A percentile compares a stretch with the other conserved stretches of the same genome.
Evolutionary conservation across 1,140 invertebrate genomes (phyloP).

Genomic region (Ptiloglossa arizonensis): DNA sequence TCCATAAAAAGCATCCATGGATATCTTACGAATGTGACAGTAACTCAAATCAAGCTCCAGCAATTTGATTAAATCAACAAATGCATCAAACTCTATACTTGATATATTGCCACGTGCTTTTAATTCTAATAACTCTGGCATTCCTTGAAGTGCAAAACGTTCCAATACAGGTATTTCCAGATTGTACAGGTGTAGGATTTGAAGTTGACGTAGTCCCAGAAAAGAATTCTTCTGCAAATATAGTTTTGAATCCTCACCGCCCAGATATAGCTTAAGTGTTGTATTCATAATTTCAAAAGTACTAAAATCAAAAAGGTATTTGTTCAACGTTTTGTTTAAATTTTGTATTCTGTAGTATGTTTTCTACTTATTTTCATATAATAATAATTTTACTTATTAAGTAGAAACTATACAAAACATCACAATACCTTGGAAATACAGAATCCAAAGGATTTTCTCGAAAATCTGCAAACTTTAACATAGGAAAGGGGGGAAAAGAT

Average conservation of each 20-base stretch:
- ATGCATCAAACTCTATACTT: conserved; percentile 86
- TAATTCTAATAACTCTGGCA: conserved; percentile 82
- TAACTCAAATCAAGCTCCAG: conserved; percentile 83
- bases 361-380: background rate
- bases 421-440: conserved; percentile 83
- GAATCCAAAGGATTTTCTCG: conserved; percentile 85
- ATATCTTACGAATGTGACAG: conserved; percentile 85
- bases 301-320: conserved; percentile 68
- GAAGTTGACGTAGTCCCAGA: conserved; percentile 83
- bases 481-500: conserved; percentile 87
- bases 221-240: conserved; percentile 85
- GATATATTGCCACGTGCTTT: conserved; percentile 83
- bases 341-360: background rate
- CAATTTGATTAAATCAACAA: conserved; percentile 84
- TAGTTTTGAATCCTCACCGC: conserved; percentile 81
- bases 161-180: conserved; percentile 83
- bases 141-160: conserved; percentile 84
- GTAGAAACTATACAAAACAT: conserved; percentile 7
- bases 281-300: conserved; percentile 88
- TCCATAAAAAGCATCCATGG: conserved; percentile 87
- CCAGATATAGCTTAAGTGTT: conserved; percentile 84
- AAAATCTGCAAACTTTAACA: conserved; percentile 84
- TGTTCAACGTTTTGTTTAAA: background rate
- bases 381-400: conserved; percentile 28
- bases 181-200: conserved; percentile 83